Percentiles rank a stretch among this genome's conserved stretches.
Conservation (phyloP, 2,797 vertebrate genomes). For the Delichon dasypus region DNA sequence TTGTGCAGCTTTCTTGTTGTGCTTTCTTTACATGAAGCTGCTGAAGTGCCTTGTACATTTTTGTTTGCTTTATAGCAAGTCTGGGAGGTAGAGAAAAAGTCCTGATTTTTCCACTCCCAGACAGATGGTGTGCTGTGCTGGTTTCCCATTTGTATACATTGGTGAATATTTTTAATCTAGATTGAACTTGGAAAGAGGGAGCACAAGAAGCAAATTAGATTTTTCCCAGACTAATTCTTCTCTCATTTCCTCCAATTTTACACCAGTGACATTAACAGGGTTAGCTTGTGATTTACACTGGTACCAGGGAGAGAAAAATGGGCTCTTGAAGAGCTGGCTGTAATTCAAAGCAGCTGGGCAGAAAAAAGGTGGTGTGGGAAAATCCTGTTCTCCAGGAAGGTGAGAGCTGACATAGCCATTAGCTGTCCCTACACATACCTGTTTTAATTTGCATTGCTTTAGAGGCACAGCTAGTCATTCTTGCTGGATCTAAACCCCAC, state of each 20-base stretch:
- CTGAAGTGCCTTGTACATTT: not conserved
- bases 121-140: not conserved
- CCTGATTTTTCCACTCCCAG: not conserved
- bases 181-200: not conserved
- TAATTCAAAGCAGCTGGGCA: slow-evolving; percentile 51
- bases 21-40: not conserved
- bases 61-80: not conserved
- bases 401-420: not conserved
- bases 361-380: slow-evolving; percentile 18
- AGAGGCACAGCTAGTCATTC: not conserved
- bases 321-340: not conserved
- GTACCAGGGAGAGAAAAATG: slow-evolving; percentile 36
- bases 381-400: slow-evolving; percentile 20
- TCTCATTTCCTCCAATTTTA: slow-evolving; percentile 53
- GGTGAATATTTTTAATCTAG: slow-evolving; percentile 10
- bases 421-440: slow-evolving; percentile 20
- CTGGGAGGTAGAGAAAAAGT: not conserved
- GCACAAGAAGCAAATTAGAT: slow-evolving; percentile 30
- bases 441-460: not conserved
- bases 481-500: not conserved
- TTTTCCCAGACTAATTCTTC: slow-evolving; percentile 35
- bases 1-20: not conserved
- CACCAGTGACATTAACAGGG: slow-evolving; percentile 1
- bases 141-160: not conserved
- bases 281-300: slow-evolving; percentile 38